Evolutionary conservation across 2,797 vertebrate genomes (phyloP), one percentile per base, ranked within the genome.

Genomic region (Bothrops alternatus): DNA sequence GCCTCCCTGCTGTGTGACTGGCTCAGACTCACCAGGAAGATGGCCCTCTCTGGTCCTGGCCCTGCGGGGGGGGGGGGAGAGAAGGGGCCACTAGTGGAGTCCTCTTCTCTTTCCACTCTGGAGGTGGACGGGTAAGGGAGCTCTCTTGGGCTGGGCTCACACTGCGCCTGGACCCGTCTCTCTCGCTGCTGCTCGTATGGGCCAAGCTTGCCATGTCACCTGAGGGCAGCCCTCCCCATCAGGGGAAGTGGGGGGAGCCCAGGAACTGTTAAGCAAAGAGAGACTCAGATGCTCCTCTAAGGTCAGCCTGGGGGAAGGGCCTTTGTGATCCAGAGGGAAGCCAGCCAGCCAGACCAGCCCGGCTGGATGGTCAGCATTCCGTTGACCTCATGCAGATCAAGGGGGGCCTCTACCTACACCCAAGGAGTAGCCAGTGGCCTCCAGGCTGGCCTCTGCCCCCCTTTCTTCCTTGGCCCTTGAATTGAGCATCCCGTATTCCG

Each of bases 21-120:
- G 65, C 73, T 61, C 91, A 95, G 91, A 28, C 42, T 65, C 93
- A 97, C 89, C 25, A 93, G 92, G 90, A 97, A 97, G 61, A 96
- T 42, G 0, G 96, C 96, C 85, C 90, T 32, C 23, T 97, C 96
- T 7, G 97, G 96, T 65, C 93, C 93, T 0, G 96, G 96, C 58
- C 97, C 97, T 97, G n/a, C n/a, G n/a, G n/a, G n/a, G n/a, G 89
- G 23, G 13, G 5, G 93, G 61, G 11, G 11, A 78, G 47, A 28
- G 23, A 50, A 18, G 42, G 25, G 12, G 16, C 26, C 14, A 26
- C 2, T 6, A 16, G 18, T 37, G 23, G 58, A 28, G n/a, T n/a
- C n/a, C 58, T 14, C 32, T 2, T 18, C 28, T 8, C 2, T 20
- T 18, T 37, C n/a, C n/a, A 23, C 53, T 37, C 37, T 1, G 7